phyloP scores from a whole-genome alignment of 1,140 invertebrate genomes.

The Camponotus vicinus region DNA sequence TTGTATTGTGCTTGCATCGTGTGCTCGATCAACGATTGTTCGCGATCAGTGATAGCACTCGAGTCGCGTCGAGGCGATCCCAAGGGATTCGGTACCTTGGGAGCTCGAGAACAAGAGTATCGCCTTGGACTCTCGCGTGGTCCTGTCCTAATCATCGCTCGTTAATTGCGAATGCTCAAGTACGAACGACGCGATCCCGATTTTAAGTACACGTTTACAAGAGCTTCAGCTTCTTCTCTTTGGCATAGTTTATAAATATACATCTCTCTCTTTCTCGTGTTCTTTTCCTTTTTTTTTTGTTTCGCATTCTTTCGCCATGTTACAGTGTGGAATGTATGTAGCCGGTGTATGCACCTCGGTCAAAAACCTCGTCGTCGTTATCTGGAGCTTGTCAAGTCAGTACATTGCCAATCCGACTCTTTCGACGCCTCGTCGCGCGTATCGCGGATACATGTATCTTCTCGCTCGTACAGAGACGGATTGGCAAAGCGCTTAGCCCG shows the following conservation, averaged over 20 bases:
- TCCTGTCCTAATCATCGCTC: slow-evolving; percentile 11
- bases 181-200: slow-evolving; percentile 16
- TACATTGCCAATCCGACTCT: slow-evolving; percentile 72
- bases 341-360: slow-evolving; percentile 57
- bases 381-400: slow-evolving; percentile 49
- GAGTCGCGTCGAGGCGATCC: background rate
- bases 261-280: slow-evolving; percentile 55
- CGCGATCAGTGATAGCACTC: slow-evolving; percentile 23
- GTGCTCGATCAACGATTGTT: slow-evolving; percentile 6
- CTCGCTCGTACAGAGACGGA: slow-evolving; percentile 61
- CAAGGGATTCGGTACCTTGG: slow-evolving; percentile 24
- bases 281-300: background rate
- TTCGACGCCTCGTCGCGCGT: background rate
- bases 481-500: slow-evolving; percentile 69
- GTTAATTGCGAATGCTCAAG: background rate
- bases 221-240: slow-evolving; percentile 67
- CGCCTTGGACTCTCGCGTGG: slow-evolving; percentile 51
- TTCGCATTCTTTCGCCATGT: slow-evolving; percentile 61
- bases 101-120: slow-evolving; percentile 24
- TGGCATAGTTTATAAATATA: slow-evolving; percentile 80
- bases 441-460: background rate
- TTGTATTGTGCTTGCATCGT: background rate
- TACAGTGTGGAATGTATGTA: slow-evolving; percentile 81
- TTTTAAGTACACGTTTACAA: slow-evolving; percentile 69
- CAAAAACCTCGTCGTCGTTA: background rate